These are phyloP conservation scores for Gephyroberyx darwinii DNA, from an alignment of 2,797 vertebrate genomes.

Conservation along the genomic window DNA sequence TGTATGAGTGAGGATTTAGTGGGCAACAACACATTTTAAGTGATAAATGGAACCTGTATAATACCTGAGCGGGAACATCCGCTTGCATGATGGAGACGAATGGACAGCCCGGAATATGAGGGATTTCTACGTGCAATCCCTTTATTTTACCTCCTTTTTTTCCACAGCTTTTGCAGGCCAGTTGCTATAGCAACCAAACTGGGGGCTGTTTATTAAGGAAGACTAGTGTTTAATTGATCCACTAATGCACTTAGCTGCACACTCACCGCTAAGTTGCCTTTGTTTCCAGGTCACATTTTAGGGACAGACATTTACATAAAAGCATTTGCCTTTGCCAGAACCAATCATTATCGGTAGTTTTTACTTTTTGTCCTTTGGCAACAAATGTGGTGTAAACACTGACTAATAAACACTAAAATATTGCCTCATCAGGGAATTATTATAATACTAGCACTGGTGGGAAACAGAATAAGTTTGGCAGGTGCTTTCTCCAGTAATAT, in stretches of 20 bases:
- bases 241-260: conserved; percentile 95
- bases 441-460: conserved; percentile 77
- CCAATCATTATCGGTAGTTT: conserved; percentile 94
- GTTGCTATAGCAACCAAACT: conserved; percentile 91
- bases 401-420: conserved; percentile 90
- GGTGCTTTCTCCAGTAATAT: conserved; percentile 62
- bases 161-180: conserved; percentile 78
- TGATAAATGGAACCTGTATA: background rate
- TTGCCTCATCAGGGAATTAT: conserved; percentile 86
- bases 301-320: conserved; percentile 95
- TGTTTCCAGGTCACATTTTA: conserved; percentile 98
- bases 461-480: conserved; percentile 71
- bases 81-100: conserved; percentile 70
- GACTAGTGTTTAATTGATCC: conserved; percentile 98
- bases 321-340: conserved; percentile 90
- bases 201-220: conserved; percentile 86
- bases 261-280: conserved; percentile 93
- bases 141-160: conserved; percentile 73
- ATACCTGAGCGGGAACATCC: conserved; percentile 18
- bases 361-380: conserved; percentile 88
- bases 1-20: background rate
- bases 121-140: conserved; percentile 78
- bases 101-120: conserved; percentile 39
- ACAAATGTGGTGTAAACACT: conserved; percentile 87
- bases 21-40: conserved; percentile 12